Base-by-base conservation (phyloP, 2,113 vertebrate genomes). In the Myotis lucifugus region DNA sequence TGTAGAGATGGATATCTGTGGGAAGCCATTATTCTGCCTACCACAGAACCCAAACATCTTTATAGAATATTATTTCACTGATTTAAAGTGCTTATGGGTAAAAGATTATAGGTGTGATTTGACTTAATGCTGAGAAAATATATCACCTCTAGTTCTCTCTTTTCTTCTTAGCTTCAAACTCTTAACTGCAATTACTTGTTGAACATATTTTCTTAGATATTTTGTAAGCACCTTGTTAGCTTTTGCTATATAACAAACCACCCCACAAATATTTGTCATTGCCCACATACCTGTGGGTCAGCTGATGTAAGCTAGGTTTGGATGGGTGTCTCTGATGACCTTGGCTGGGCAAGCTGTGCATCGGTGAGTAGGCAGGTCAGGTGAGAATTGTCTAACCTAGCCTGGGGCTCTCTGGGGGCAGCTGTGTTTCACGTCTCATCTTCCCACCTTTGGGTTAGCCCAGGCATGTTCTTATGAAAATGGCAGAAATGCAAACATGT, bases 91-190 rank as follows among this genome's bases (percentile, higher is more conserved):
- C 92, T 77, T 64, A 15, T 85, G 25, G 34, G 61, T 72, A 76
- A 59, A 86, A 66, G 78, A 66, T 56, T 59, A 66, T 40, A 88
- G 72, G 9, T 79, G 25, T 88, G 56, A 85, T 52, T 67, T 93
- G 88, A 94, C 77, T 88, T 90, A 83, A 95, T 88, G 32, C 67
- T 91, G 50, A 93, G 87, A 91, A 89, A 85, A 18, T 90, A 40
- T 40, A 48, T 67, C 18, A 66, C 3, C 29, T 76, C 54, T 90
- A 61, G 18, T 84, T 93, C 32, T 69, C 25, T 76, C 37, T 79
- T 87, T 72, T 90, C 32, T 85, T 77, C 40, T 94, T 79, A 74
- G 14, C 12, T 88, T 85, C 18, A 87, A 37, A 87, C 6, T 87
- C 10, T 83, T 82, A 67, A 5, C 64, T 96, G 29, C 7, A 40